Conservation (phyloP, 2,888 invertebrate genomes). For the Drosophila diplacantha region DNA sequence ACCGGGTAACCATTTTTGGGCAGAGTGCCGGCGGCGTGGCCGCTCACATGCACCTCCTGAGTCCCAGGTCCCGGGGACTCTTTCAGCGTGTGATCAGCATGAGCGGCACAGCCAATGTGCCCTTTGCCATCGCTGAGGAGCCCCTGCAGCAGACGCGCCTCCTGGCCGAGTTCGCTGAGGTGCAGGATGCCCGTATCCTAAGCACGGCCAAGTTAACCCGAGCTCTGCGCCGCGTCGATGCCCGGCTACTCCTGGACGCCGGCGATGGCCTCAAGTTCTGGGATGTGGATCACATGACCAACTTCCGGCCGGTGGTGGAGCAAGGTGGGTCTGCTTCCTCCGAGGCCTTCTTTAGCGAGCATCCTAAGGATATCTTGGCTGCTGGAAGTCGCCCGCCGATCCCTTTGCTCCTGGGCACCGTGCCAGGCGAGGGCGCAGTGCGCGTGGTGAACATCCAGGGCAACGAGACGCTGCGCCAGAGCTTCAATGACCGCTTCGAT, state of each 20-base stretch:
- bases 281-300: conserved; percentile 79
- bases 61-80: conserved; percentile 77
- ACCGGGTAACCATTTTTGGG: conserved; percentile 78
- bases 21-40: conserved; percentile 79
- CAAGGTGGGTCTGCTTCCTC: conserved; percentile 29
- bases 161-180: conserved; percentile 77
- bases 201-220: conserved; percentile 74
- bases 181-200: conserved; percentile 65
- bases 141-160: conserved; percentile 74
- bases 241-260: conserved; percentile 74
- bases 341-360: conserved; percentile 78
- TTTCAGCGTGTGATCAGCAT: conserved; percentile 78
- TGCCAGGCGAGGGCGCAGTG: conserved; percentile 79
- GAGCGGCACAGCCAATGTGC: conserved; percentile 79
- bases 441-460: conserved; percentile 76
- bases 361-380: conserved; percentile 76
- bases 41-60: conserved; percentile 79
- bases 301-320: conserved; percentile 79
- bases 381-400: conserved; percentile 77
- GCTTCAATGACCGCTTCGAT: conserved; percentile 73
- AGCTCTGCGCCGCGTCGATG: conserved; percentile 77
- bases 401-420: conserved; percentile 79
- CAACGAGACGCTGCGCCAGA: conserved; percentile 58
- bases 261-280: conserved; percentile 79
- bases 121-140: conserved; percentile 68